phyloP scores from a whole-genome alignment of 2,888 invertebrate species.

The Drosophila longiperda region DNA sequence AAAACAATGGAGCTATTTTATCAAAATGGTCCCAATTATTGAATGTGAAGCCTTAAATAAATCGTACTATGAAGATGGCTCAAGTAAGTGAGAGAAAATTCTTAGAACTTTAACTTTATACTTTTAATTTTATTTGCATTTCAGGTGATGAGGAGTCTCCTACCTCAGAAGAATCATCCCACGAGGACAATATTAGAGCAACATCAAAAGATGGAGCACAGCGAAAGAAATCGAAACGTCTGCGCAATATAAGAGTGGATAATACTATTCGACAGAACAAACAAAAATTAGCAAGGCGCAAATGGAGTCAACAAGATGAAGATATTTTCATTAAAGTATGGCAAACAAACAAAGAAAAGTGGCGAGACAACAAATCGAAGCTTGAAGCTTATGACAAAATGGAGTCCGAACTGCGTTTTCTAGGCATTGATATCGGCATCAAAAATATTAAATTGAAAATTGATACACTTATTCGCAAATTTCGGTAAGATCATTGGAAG shows the following conservation, averaged over 20 bases:
- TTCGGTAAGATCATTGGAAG: constrained; percentile 25
- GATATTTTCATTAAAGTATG: constrained; percentile 43
- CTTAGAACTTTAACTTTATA: too few species aligned
- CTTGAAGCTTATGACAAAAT: constrained; percentile 32
- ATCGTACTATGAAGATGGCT: background rate
- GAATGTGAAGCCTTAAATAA: background rate
- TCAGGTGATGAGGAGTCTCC: constrained; percentile 22
- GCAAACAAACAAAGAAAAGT: constrained; percentile 21
- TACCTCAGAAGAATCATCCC: constrained; percentile 4
- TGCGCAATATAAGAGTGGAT: background rate
- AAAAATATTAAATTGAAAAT: constrained; percentile 44
- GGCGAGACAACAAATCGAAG: constrained; percentile 14
- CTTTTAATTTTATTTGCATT: background rate
- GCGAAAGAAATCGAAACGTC: background rate
- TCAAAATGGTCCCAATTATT: constrained; percentile 19
- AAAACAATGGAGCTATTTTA: constrained; percentile 17
- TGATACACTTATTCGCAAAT: constrained; percentile 38
- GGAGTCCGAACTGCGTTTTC: constrained; percentile 20
- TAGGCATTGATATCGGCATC: constrained; percentile 15
- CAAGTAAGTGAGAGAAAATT: constrained; percentile 22
- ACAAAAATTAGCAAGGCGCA: background rate
- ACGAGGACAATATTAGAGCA: background rate
- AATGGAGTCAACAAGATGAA: constrained; percentile 46
- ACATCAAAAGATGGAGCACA: background rate
- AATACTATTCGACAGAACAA: background rate